Conservation (phyloP, 2,888 invertebrate species). For the Pachliopta kotzebuea region DNA sequence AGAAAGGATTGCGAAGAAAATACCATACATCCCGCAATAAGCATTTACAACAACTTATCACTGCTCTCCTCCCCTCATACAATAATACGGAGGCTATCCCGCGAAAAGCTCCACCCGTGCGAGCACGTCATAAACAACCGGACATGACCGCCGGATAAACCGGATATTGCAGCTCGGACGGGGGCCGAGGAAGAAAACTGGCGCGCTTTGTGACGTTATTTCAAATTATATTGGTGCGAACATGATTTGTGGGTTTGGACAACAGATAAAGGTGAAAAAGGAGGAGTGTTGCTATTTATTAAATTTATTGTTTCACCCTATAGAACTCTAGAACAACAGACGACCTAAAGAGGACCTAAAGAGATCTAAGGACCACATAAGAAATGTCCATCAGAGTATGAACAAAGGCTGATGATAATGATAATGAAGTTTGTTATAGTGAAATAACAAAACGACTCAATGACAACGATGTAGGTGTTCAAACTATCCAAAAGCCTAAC, state of each 20-base stretch:
- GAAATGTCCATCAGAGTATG: too few relatives aligned
- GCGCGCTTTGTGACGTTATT: slow-evolving; percentile 32
- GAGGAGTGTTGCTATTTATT: too few relatives aligned
- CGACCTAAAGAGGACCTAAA: too few relatives aligned
- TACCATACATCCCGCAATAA: slow-evolving; percentile 16
- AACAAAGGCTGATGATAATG: too few relatives aligned
- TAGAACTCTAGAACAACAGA: too few relatives aligned
- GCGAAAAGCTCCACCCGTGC: slow-evolving; percentile 31
- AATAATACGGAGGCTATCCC: slow-evolving; percentile 14
- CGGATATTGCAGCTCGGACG: slow-evolving; percentile 42
- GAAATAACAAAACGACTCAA: too few relatives aligned
- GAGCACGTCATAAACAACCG: slow-evolving; percentile 31
- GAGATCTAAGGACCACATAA: too few relatives aligned
- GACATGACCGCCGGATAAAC: slow-evolving; percentile 31
- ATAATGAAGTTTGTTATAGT: too few relatives aligned
- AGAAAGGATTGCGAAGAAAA: slow-evolving; percentile 3
- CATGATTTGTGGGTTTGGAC: slow-evolving; percentile 10
- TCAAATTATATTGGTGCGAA: slow-evolving; percentile 30
- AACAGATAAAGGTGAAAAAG: too few relatives aligned
- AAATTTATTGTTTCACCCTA: too few relatives aligned
- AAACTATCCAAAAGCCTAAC: too few relatives aligned
- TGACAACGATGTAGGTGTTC: too few relatives aligned
- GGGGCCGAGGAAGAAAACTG: slow-evolving; percentile 45
- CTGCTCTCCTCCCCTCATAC: background rate
- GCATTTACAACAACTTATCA: slow-evolving; percentile 15